Evolutionary conservation across 1,140 invertebrate genomes (phyloP).

Genomic region (honey bee (Apis mellifera)): DNA sequence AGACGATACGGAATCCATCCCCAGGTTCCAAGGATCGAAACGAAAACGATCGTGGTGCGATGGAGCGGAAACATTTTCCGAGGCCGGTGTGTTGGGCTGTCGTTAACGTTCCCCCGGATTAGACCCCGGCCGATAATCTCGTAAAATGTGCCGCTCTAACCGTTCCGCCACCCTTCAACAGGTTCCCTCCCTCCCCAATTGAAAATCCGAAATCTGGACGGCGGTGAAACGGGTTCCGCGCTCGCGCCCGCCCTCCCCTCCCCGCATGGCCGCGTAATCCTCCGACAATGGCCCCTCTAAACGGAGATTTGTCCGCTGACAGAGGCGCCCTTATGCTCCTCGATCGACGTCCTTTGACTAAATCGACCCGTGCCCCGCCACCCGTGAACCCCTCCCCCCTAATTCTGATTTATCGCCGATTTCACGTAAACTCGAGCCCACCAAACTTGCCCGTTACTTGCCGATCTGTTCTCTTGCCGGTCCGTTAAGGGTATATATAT

Average conservation of each 20-base stretch:
- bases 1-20: background rate
- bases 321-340: conserved; percentile 44
- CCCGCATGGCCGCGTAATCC: conserved; percentile 44
- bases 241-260: background rate
- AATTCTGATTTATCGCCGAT: conserved; percentile 50
- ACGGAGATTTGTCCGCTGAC: conserved; percentile 53
- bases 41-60: background rate
- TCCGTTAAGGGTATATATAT: conserved; percentile 10
- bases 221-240: conserved; percentile 31
- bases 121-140: conserved; percentile 44
- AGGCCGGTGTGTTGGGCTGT: conserved; percentile 40
- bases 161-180: conserved; percentile 44
- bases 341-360: conserved; percentile 43
- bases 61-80: conserved; percentile 40
- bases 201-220: conserved; percentile 50
- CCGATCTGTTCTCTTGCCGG: conserved; percentile 1
- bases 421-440: conserved; percentile 10
- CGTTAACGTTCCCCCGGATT: conserved; percentile 48
- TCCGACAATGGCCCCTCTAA: conserved; percentile 51
- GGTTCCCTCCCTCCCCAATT: conserved; percentile 31
- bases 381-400: background rate
- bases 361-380: conserved; percentile 28
- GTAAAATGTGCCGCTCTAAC: conserved; percentile 48
- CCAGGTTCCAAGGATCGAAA: background rate
- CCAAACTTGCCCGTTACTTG: background rate